Evolutionary conservation across 1,140 invertebrate species (phyloP).

Genomic region (Diprion similis): DNA sequence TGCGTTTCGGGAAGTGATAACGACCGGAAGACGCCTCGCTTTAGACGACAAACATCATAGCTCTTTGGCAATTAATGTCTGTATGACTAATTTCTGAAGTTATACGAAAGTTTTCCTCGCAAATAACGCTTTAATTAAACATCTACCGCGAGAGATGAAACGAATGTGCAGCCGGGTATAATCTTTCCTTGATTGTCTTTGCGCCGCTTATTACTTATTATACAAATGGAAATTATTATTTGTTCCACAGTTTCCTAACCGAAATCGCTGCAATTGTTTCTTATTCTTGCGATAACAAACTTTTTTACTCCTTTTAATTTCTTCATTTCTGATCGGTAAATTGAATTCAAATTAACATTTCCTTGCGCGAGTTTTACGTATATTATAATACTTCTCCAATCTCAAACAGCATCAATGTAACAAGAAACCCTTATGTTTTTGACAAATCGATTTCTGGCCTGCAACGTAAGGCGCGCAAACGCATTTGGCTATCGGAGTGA

Average conservation of each 20-base stretch:
- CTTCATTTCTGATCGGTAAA: too few species aligned
- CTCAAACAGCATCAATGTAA: too few species aligned
- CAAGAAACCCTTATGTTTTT: too few species aligned
- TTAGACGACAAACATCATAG: background rate
- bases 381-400: too few species aligned
- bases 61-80: background rate
- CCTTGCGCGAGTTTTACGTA: too few species aligned
- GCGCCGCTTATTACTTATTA: background rate
- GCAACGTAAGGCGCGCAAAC: background rate
- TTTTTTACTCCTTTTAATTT: too few species aligned
- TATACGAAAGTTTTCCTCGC: background rate
- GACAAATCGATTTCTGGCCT: too few species aligned
- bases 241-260: background rate
- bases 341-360: too few species aligned
- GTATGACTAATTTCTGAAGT: slow-evolving; percentile 5
- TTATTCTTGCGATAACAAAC: too few species aligned
- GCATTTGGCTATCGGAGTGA: background rate
- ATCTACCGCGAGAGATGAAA: background rate
- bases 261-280: too few species aligned
- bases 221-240: background rate
- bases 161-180: background rate
- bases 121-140: slow-evolving; percentile 3
- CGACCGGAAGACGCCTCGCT: background rate
- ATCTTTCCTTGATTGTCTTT: slow-evolving; percentile 10
- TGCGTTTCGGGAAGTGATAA: background rate